Evolutionary conservation across 2,888 invertebrate species (phyloP), one percentile per base, ranked within the genome.

Genomic region (Eulithis testata): DNA sequence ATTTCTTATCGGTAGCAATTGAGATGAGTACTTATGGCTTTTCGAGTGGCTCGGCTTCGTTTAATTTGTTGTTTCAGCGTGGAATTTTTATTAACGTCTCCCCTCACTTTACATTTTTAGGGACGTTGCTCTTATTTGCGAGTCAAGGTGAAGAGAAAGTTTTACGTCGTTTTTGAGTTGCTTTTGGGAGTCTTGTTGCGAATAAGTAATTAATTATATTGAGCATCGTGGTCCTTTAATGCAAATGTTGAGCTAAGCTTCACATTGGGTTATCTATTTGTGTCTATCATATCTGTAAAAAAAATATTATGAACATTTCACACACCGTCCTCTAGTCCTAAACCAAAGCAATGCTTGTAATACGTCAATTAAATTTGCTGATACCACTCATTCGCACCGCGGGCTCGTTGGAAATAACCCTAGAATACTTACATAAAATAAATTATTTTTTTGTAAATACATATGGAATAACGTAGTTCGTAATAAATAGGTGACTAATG

Each of bases 21-120:
- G 92, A 92, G 93, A 92, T 92, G 92, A 92, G 92, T 90, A 92
- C 92, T 93, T 92, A 93, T 93, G 93, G 92, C 90, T 92, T 91
- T 91, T 91, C 92, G 90, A 93, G 91, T 91, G 89, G 91, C 91
- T 92, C 92, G 86, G 90, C 90, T 91, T 90, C 92, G 90, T 92
- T 93, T 93, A 92, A 93, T 93, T 93, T 93, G 93, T 93, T 93
- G 91, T 92, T 92, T 90, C 91, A 89, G 89, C 83, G 85, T 84
- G 91, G 92, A 92, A 92, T 92, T 92, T 93, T 92, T 92, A 92
- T 92, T 91, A 90, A 89, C 87, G 90, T 89, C 88, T 89, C 89
- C 90, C 90, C 90, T 89, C 84, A 85, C 85, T 90, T 89, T 89
- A 82, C 86, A 89, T 90, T 89, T 85, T 86, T 83, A 78, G 83